Evolutionary conservation across 2,113 vertebrate genomes (phyloP).

Genomic region (Sapayoa aenigma): DNA sequence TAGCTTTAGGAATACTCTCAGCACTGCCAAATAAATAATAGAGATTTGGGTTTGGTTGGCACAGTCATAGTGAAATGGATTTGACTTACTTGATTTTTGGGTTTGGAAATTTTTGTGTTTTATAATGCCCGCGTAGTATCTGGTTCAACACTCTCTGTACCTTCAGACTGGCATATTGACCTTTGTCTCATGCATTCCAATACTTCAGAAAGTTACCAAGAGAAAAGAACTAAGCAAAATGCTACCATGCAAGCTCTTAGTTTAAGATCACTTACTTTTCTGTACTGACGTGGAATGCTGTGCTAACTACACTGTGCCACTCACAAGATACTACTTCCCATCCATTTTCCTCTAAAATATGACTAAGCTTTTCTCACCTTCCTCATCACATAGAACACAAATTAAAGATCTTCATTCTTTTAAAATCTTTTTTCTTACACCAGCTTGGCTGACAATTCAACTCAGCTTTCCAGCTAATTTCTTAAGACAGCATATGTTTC

Average conservation of each 20-base stretch:
- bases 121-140: background rate
- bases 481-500: constrained; percentile 23
- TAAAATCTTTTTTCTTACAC: background rate
- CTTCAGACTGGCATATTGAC: background rate
- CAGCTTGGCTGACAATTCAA: constrained; percentile 34
- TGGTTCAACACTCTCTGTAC: background rate
- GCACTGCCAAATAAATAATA: background rate
- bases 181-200: background rate
- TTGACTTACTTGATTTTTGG: background rate
- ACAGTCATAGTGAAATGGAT: background rate
- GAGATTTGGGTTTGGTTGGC: background rate
- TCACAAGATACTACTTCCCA: background rate
- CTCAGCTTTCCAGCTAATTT: constrained; percentile 29
- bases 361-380: constrained; percentile 32
- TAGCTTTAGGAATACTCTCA: background rate
- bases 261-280: background rate
- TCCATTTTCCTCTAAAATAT: background rate
- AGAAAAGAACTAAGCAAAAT: background rate
- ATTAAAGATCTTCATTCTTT: constrained; percentile 8
- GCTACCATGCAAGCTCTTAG: background rate
- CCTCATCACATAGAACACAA: background rate
- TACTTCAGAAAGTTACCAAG: background rate
- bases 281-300: background rate
- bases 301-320: background rate
- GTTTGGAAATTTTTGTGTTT: background rate